Percentiles rank a stretch among this genome's conserved stretches.
Evolutionary conservation across 2,888 invertebrate genomes (phyloP).

Genomic region (Machimus rusticus): DNA sequence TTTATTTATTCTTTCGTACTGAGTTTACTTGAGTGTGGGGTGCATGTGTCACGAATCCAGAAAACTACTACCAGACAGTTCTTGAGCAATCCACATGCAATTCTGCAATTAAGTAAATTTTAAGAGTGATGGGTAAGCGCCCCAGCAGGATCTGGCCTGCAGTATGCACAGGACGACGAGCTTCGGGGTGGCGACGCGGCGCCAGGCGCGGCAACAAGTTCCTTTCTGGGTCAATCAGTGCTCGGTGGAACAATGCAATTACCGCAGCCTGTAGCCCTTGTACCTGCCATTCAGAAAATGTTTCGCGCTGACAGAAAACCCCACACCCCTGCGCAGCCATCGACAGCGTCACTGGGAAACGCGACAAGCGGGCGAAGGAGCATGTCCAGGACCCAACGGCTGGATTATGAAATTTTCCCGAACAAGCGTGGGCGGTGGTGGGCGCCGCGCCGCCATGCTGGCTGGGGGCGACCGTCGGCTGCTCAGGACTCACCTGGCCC

Average conservation of each 20-base stretch:
- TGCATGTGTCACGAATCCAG: not conserved
- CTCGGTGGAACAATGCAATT: not conserved
- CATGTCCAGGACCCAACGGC: not conserved
- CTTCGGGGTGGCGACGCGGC: not conserved
- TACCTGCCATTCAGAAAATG: not conserved
- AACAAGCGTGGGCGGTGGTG: not conserved
- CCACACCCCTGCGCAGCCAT: not conserved
- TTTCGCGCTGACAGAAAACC: not conserved
- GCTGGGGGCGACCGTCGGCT: not conserved
- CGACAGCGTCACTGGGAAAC: not conserved
- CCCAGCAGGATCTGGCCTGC: not conserved
- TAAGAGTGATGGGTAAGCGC: not conserved
- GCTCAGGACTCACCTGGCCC: not conserved
- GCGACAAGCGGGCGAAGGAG: not conserved
- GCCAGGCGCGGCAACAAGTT: not conserved
- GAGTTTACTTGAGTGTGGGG: too few relatives aligned
- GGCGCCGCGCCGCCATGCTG: not conserved
- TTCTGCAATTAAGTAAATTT: not conserved
- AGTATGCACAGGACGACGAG: not conserved
- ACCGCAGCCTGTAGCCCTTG: not conserved
- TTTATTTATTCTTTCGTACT: too few relatives aligned
- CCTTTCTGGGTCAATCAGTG: not conserved
- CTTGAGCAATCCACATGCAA: not conserved
- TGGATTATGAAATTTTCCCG: conserved; percentile 8
- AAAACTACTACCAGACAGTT: not conserved